These are phyloP conservation scores for Streblospio benedicti DNA, from an alignment of 1,140 invertebrate species.

Conservation along the genomic window DNA sequence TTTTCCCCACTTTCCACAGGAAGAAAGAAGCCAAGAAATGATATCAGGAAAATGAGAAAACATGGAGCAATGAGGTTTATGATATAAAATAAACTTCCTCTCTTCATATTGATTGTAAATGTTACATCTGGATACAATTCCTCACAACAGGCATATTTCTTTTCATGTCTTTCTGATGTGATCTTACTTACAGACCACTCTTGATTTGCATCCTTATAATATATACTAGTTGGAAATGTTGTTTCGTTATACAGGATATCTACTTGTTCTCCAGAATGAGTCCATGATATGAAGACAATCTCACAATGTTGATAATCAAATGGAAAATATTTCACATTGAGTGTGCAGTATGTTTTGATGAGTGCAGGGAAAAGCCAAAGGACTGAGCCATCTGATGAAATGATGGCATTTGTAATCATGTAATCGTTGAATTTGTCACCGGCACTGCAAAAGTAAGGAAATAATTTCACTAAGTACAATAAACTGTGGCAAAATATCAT, in stretches of 20 bases:
- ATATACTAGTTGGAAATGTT: conserved; percentile 12
- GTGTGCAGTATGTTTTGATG: conserved; percentile 24
- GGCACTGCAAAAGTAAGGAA: conserved; percentile 59
- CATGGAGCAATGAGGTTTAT: conserved; percentile 29
- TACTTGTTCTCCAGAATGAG: conserved; percentile 18
- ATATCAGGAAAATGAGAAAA: conserved; percentile 67
- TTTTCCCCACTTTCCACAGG: conserved; percentile 93
- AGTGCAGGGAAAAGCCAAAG: conserved; percentile 54
- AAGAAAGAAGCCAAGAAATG: conserved; percentile 88
- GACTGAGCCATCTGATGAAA: conserved; percentile 83
- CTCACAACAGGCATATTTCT: conserved; percentile 13
- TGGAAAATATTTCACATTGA: conserved; percentile 23
- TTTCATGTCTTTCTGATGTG: conserved; percentile 14
- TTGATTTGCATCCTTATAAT: conserved; percentile 15
- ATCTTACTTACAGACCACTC: conserved; percentile 21
- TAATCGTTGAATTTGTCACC: conserved; percentile 97
- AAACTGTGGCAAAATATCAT: too few relatives aligned
- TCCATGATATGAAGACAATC: conserved; percentile 23
- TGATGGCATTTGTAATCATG: conserved; percentile 87
- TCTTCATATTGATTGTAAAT: conserved; percentile 89
- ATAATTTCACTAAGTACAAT: too few relatives aligned
- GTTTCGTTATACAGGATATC: conserved; percentile 14
- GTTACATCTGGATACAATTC: conserved; percentile 91
- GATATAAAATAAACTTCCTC: conserved; percentile 93
- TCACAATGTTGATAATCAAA: conserved; percentile 21